Evolutionary conservation across 2,888 invertebrate genomes (phyloP), one percentile per base, ranked within the genome.

Genomic region (Oxystoma pomonae): DNA sequence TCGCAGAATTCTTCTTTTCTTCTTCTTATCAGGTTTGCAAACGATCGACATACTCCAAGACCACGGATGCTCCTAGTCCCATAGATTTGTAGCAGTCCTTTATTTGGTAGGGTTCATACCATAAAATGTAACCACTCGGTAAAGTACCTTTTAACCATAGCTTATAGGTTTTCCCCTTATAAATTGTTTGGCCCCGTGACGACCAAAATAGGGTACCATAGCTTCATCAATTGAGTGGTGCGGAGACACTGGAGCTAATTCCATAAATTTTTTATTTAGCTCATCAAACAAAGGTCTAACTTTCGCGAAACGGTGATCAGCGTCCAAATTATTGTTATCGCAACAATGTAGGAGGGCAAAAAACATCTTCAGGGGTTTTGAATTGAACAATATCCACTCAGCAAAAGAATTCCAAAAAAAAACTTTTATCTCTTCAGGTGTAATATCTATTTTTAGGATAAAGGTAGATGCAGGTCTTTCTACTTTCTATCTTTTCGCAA

Each of bases 151-250:
- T 65, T 70, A 74, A 1, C 73, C 67, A 60, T 59, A 74, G 57
- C 73, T 60, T 18, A 75, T 72, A 12, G 74, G 73, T 60, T 74
- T 74, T 1, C 70, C 70, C 16, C 62, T 67, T 56, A 76, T 75
- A 35, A 7, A 35, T 12, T 75, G 73, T 56, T 74, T 74, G 59
- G 71, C 72, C 18, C 70, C 69, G 68, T 75, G 73, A 35, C 72
- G 64, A 19, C 74, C 76, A 69, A 71, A 78, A 63, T 79, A 79
- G 16, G 76, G 74, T 7, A 75, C 35, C 35, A 35, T 35, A 12
- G 35, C 35, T 35, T 35, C 35, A 12, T 35, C 35, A 35, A 35
- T 12, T 69, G 71, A 70, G 65, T 73, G 68, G 60, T 72, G 59
- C 65, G 75, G 69, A 68, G 73, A 72, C 57, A 69, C 55, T 57